Conservation (phyloP, 2,888 invertebrate species). For the Nomada fucata region DNA sequence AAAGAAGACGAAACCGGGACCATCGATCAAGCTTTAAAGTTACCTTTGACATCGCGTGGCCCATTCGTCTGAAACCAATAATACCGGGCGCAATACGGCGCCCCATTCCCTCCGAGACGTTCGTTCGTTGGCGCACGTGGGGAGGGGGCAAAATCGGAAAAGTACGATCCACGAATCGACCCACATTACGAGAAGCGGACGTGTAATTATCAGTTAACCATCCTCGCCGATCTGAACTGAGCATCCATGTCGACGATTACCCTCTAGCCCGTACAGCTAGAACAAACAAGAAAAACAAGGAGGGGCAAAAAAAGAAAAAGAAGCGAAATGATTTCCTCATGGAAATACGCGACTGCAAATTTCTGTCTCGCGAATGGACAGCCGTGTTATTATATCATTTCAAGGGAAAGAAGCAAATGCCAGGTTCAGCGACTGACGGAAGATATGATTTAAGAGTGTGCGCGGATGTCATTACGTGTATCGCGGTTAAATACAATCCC, state of each 20-base stretch:
- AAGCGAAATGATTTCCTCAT: constrained; percentile 20
- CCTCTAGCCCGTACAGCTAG: neutral
- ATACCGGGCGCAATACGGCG: neutral
- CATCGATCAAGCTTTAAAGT: constrained; percentile 18
- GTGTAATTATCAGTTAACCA: constrained; percentile 64
- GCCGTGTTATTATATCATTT: constrained; percentile 72
- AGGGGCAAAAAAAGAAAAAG: too few species aligned
- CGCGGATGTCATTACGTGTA: constrained; percentile 67
- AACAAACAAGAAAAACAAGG: neutral
- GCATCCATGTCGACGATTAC: constrained; percentile 22
- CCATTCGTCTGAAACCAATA: neutral
- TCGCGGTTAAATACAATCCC: constrained; percentile 53
- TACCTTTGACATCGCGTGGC: neutral
- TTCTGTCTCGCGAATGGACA: constrained; percentile 44
- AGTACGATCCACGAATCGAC: constrained; percentile 41
- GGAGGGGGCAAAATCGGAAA: neutral
- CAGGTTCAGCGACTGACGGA: constrained; percentile 57
- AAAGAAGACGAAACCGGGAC: neutral
- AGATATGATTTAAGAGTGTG: constrained; percentile 63
- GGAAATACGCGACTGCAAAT: constrained; percentile 36
- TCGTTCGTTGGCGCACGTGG: neutral
- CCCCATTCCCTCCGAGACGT: neutral
- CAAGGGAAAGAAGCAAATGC: constrained; percentile 54
- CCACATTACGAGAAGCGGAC: constrained; percentile 45
- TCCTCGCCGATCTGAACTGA: constrained; percentile 21